These are phyloP conservation scores for Mythimna lalbum DNA, from an alignment of 2,888 invertebrate genomes.

Conservation along the genomic window DNA sequence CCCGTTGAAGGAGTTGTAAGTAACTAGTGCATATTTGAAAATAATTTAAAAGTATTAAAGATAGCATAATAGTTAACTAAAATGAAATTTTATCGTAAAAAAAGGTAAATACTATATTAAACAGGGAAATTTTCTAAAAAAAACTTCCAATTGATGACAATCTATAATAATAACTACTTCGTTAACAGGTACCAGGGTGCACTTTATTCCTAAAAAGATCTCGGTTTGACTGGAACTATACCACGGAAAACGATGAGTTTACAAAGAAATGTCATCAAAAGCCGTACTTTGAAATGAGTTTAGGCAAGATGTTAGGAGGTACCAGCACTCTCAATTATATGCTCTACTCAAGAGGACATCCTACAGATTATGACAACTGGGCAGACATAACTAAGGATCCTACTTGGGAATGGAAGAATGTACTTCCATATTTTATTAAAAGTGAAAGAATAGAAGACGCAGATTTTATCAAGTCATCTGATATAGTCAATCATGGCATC, in stretches of 20 bases:
- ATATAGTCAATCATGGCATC: conserved; percentile 30
- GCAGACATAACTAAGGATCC: conserved; percentile 90
- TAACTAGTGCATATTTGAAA: background rate
- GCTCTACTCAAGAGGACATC: conserved; percentile 91
- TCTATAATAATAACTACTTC: too few relatives aligned
- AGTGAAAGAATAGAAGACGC: conserved; percentile 38
- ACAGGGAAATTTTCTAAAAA: too few relatives aligned
- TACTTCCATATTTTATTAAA: conserved; percentile 58
- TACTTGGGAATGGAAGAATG: conserved; percentile 58
- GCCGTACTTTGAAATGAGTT: conserved; percentile 25
- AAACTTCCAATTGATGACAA: too few relatives aligned
- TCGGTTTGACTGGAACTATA: conserved; percentile 52
- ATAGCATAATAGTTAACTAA: too few relatives aligned
- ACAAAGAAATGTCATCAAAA: conserved; percentile 44
- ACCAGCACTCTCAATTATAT: conserved; percentile 91
- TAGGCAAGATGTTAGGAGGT: conserved; percentile 89
- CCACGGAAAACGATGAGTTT: conserved; percentile 30
- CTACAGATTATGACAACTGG: conserved; percentile 92
- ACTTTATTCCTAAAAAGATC: conserved; percentile 41
- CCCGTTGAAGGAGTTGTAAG: conserved; percentile 53
- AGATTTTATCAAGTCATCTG: conserved; percentile 6
- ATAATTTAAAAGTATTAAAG: too few relatives aligned
- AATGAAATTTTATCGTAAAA: too few relatives aligned
- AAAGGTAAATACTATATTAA: too few relatives aligned
- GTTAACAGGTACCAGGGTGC: conserved; percentile 48